Conservation (phyloP, 2,113 vertebrate species). For the Poeciliopsis turrubarensis region DNA sequence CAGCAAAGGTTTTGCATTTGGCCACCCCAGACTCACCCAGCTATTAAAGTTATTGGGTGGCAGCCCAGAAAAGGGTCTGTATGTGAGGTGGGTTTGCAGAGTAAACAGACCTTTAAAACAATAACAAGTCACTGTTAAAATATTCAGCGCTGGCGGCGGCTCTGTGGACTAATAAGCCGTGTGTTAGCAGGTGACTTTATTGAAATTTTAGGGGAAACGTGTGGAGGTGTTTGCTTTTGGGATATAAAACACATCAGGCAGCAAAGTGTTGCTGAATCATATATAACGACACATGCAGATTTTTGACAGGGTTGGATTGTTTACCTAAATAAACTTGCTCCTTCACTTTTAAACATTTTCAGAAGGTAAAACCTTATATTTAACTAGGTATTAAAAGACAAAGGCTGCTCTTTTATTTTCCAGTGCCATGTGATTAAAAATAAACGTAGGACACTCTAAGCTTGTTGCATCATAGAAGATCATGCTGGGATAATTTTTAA, state of each 20-base stretch:
- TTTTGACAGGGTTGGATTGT: neutral
- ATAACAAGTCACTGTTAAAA: conserved; percentile 64
- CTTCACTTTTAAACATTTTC: neutral
- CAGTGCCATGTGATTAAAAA: neutral
- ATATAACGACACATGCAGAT: neutral
- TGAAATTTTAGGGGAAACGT: conserved; percentile 31
- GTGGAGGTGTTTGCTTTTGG: conserved; percentile 33
- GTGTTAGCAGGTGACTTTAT: conserved; percentile 54
- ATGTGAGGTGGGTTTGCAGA: conserved; percentile 34
- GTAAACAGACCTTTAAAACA: conserved; percentile 74
- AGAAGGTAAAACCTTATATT: neutral
- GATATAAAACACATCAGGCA: conserved; percentile 22
- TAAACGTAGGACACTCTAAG: neutral
- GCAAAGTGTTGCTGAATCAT: neutral
- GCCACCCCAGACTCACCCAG: conserved; percentile 63
- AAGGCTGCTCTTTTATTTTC: neutral
- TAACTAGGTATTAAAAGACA: neutral
- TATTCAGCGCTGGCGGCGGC: conserved; percentile 26
- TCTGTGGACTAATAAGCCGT: conserved; percentile 49
- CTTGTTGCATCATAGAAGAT: neutral
- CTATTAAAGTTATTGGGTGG: conserved; percentile 65
- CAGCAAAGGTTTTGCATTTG: conserved; percentile 42
- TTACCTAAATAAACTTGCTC: neutral
- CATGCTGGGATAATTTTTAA: neutral
- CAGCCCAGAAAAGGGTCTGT: conserved; percentile 55